A percentile compares a stretch with the other conserved stretches of the same genome.
Conservation (phyloP, 1,140 invertebrate genomes). For the Artemia franciscana region DNA sequence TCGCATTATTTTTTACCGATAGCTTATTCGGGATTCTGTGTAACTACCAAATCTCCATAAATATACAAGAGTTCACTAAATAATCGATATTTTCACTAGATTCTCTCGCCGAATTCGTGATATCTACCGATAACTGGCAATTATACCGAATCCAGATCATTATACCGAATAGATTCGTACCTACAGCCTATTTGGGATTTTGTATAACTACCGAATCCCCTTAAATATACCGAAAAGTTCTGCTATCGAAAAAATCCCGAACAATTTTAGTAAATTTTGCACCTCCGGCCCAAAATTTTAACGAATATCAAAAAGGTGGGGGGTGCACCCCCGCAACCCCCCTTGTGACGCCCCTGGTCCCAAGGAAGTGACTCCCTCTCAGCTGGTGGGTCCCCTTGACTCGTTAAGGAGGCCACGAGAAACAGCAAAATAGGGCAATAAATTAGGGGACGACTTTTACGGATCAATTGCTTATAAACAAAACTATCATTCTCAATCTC, state of each 20-base stretch:
- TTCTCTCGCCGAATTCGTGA: too few species aligned
- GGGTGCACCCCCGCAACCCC: background rate
- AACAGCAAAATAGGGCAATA: too few species aligned
- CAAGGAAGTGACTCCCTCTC: background rate
- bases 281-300: too few species aligned
- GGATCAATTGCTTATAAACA: too few species aligned
- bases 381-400: background rate
- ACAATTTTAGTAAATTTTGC: background rate
- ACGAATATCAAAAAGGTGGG: background rate
- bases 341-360: background rate
- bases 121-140: background rate
- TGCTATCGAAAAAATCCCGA: background rate
- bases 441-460: too few species aligned
- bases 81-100: too few species aligned
- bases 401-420: background rate
- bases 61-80: too few species aligned
- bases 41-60: too few species aligned
- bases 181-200: background rate
- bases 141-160: background rate
- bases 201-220: background rate
- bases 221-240: background rate
- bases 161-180: background rate
- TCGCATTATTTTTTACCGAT: too few species aligned
- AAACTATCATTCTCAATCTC: too few species aligned
- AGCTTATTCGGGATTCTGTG: too few species aligned